phyloP scores from a whole-genome alignment of 2,888 invertebrate genomes.

The Sinelater perroti region DNA sequence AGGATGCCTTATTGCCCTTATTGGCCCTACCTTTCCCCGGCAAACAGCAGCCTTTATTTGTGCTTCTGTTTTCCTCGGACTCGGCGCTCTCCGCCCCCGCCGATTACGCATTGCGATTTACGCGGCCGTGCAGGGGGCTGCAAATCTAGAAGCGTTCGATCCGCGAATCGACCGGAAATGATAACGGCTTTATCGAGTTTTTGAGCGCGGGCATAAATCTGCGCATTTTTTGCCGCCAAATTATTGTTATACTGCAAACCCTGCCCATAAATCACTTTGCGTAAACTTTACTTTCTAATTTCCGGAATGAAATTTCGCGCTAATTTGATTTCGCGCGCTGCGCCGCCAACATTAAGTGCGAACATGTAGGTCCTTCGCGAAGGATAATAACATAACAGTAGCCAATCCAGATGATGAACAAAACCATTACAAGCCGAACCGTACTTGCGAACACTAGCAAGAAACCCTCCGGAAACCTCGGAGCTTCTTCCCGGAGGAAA shows the following conservation, averaged over 20 bases:
- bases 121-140: too few relatives aligned
- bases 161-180: too few relatives aligned
- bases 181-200: too few relatives aligned
- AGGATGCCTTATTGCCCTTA: constrained; percentile 27
- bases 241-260: too few relatives aligned
- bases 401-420: constrained; percentile 51
- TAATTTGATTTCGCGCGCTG: constrained; percentile 35
- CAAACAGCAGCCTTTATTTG: background rate
- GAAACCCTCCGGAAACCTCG: constrained; percentile 48
- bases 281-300: constrained; percentile 40
- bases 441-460: constrained; percentile 46
- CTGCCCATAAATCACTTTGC: constrained; percentile 36
- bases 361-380: constrained; percentile 37
- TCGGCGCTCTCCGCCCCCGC: too few relatives aligned
- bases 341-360: constrained; percentile 33
- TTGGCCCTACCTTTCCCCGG: constrained; percentile 26
- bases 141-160: too few relatives aligned
- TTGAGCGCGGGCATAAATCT: too few relatives aligned
- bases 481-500: constrained; percentile 49
- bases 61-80: background rate
- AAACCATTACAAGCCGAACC: constrained; percentile 48
- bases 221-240: too few relatives aligned
- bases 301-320: constrained; percentile 33
- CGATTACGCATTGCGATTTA: too few relatives aligned
- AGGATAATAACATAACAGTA: constrained; percentile 58